Percentiles rank a stretch among this genome's conserved stretches.
Conservation (phyloP, 2,888 invertebrate species). For the Pedicia rivosa region DNA sequence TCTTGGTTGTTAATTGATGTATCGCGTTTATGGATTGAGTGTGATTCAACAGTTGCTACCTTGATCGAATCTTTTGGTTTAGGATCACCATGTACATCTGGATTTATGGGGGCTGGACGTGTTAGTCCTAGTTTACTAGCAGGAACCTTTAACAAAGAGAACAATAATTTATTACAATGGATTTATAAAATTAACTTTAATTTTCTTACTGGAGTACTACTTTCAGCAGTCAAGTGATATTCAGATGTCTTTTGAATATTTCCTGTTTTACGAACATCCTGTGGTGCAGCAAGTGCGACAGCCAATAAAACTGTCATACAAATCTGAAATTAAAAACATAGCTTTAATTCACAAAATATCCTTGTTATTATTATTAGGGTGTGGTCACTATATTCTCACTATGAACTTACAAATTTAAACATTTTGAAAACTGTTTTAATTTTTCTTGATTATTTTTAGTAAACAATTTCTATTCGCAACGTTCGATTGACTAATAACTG, state of each 20-base stretch:
- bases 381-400: no score
- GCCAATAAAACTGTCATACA: neutral
- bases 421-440: slow-evolving; percentile 3
- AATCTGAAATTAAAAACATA: neutral
- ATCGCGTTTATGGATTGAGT: no score
- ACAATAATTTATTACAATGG: no score
- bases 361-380: neutral
- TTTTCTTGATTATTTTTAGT: no score
- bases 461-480: no score
- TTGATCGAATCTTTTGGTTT: slow-evolving; percentile 1
- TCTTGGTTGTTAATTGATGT: no score
- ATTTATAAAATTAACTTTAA: no score
- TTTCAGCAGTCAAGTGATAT: slow-evolving; percentile 1
- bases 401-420: slow-evolving; percentile 5
- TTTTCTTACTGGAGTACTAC: neutral
- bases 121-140: neutral
- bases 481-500: no score
- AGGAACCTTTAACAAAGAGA: no score
- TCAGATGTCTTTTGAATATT: slow-evolving; percentile 5
- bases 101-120: slow-evolving; percentile 4
- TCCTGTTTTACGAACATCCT: slow-evolving; percentile 3
- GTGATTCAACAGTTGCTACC: neutral
- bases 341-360: no score
- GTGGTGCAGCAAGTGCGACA: neutral
- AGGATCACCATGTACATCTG: slow-evolving; percentile 3